phyloP scores from a whole-genome alignment of 2,888 invertebrate species.

The Idaea biselata region DNA sequence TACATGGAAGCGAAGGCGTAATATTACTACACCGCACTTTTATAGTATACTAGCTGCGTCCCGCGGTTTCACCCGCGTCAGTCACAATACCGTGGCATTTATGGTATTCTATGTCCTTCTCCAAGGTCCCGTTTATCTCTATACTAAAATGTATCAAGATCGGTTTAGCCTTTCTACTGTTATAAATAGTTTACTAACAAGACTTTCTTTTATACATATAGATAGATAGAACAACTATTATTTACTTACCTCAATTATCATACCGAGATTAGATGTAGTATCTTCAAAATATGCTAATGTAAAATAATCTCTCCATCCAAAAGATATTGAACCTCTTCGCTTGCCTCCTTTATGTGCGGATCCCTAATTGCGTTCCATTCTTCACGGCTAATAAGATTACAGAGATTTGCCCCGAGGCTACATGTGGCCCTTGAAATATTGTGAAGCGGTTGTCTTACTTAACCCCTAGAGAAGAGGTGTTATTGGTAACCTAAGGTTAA shows the following conservation, averaged over 20 bases:
- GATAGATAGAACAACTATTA: too few relatives aligned
- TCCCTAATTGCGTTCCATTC: constrained; percentile 19
- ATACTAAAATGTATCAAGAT: too few relatives aligned
- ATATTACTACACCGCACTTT: too few relatives aligned
- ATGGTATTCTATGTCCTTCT: too few relatives aligned
- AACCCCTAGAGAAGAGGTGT: neutral
- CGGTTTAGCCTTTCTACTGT: too few relatives aligned
- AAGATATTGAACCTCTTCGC: neutral
- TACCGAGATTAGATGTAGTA: neutral
- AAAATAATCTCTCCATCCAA: neutral
- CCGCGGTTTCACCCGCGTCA: too few relatives aligned
- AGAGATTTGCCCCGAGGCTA: neutral
- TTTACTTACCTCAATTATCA: neutral
- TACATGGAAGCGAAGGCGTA: too few relatives aligned
- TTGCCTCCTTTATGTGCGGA: constrained; percentile 13
- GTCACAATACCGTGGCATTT: too few relatives aligned
- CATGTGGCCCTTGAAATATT: neutral
- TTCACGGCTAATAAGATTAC: constrained; percentile 7
- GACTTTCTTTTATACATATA: too few relatives aligned
- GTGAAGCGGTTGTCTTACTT: neutral
- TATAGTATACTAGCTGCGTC: too few relatives aligned
- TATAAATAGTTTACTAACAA: too few relatives aligned
- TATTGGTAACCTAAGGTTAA: neutral
- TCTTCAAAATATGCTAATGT: neutral
- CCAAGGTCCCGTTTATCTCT: too few relatives aligned